A percentile compares a stretch with the other conserved stretches of the same genome.
phyloP scores from a whole-genome alignment of 2,113 vertebrate species.

The Cinclus cinclus region DNA sequence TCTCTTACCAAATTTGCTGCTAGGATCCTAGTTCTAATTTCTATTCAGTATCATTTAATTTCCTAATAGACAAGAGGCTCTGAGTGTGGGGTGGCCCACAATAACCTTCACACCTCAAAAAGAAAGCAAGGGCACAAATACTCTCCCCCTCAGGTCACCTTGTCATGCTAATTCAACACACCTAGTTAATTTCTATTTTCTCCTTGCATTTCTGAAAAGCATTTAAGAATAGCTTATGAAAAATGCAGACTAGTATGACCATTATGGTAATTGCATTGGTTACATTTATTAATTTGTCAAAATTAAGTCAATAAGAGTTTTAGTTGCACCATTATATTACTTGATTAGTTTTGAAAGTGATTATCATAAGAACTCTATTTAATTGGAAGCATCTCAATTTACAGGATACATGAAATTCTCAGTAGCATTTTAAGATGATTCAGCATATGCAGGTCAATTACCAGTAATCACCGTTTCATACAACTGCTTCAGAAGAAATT shows the following conservation, averaged over 20 bases:
- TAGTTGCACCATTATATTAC: constrained; percentile 60
- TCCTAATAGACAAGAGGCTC: background rate
- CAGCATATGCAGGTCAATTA: constrained; percentile 76
- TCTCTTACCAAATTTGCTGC: background rate
- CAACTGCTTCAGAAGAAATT: constrained; percentile 62
- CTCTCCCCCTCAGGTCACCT: background rate
- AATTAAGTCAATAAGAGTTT: constrained; percentile 71
- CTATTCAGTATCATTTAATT: background rate
- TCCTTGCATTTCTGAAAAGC: background rate
- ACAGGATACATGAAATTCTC: constrained; percentile 74
- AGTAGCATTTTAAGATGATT: constrained; percentile 63
- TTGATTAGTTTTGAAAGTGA: constrained; percentile 74
- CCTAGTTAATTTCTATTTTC: constrained; percentile 22
- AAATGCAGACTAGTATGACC: constrained; percentile 51
- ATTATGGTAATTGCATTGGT: constrained; percentile 60
- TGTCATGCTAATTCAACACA: background rate
- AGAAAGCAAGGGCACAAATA: background rate
- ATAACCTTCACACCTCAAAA: background rate
- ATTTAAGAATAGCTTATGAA: constrained; percentile 29
- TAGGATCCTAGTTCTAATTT: background rate
- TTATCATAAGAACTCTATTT: constrained; percentile 71
- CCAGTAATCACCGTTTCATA: constrained; percentile 65
- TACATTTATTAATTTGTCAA: constrained; percentile 75
- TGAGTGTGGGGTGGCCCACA: background rate
- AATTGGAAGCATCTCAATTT: constrained; percentile 77